A percentile compares a stretch with the other conserved stretches of the same genome.
Evolutionary conservation across 2,888 invertebrate species (phyloP).

Genomic region (Ditylenchus weischeri): DNA sequence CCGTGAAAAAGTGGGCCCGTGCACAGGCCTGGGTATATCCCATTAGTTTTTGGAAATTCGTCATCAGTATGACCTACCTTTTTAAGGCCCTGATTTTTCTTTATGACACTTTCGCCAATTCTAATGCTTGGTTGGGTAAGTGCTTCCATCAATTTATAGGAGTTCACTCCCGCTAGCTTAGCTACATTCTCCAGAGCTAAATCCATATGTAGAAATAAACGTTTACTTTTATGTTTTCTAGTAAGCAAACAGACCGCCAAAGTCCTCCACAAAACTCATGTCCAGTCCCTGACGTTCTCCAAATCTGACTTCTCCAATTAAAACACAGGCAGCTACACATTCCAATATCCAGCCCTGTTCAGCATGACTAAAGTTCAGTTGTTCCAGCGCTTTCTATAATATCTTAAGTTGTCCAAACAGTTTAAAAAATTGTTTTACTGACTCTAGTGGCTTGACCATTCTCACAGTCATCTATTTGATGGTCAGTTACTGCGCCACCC

Average conservation of each 20-base stretch:
- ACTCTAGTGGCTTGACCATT: slow-evolving; percentile 31
- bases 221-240: too few species aligned
- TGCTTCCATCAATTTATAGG: slow-evolving; percentile 57
- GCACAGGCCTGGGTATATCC: too few species aligned
- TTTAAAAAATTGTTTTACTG: slow-evolving; percentile 15
- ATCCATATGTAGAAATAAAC: background rate
- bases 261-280: slow-evolving; percentile 48
- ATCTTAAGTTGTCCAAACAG: background rate
- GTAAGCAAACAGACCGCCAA: slow-evolving; percentile 31
- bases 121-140: slow-evolving; percentile 63
- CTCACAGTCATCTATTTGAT: slow-evolving; percentile 36
- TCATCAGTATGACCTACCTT: slow-evolving; percentile 53
- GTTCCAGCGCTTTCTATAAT: slow-evolving; percentile 40
- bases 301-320: slow-evolving; percentile 55
- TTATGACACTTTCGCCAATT: slow-evolving; percentile 61
- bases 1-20: too few species aligned
- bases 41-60: too few species aligned
- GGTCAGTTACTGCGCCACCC: slow-evolving; percentile 31
- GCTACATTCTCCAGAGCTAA: slow-evolving; percentile 49
- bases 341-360: slow-evolving; percentile 45
- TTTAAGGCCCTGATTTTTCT: slow-evolving; percentile 62
- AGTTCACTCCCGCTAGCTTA: slow-evolving; percentile 43
- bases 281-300: slow-evolving; percentile 52
- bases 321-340: slow-evolving; percentile 45
- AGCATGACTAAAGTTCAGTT: slow-evolving; percentile 41